Evolutionary conservation across 2,888 invertebrate genomes (phyloP).

Genomic region (Dicyrtomina minuta): DNA sequence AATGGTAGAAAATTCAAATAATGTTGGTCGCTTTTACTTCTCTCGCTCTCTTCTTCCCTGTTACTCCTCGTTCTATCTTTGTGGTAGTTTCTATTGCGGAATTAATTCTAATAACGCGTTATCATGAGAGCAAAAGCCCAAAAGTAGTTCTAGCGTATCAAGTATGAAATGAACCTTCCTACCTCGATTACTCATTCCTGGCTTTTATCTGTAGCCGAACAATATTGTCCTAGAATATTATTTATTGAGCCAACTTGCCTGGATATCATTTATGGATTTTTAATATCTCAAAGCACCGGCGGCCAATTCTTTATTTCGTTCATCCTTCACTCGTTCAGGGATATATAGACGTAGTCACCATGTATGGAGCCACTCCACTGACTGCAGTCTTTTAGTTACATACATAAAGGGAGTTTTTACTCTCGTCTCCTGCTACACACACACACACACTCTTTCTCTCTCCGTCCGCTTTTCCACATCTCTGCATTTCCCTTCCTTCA

Average conservation of each 20-base stretch:
- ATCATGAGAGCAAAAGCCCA: conserved; percentile 10
- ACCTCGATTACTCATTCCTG: conserved; percentile 36
- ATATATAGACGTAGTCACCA: too few species aligned
- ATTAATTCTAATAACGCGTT: conserved; percentile 29
- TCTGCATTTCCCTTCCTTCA: conserved; percentile 6
- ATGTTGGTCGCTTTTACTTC: not conserved
- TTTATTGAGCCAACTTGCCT: conserved; percentile 36
- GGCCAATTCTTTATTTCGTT: conserved; percentile 31
- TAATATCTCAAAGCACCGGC: conserved; percentile 44
- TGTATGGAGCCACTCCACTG: too few species aligned
- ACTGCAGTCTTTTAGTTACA: too few species aligned
- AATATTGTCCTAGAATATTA: conserved; percentile 42
- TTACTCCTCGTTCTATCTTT: conserved; percentile 5
- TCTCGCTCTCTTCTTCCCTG: not conserved
- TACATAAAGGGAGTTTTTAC: too few species aligned
- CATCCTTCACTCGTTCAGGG: too few species aligned
- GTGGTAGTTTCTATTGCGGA: conserved; percentile 8
- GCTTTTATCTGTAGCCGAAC: conserved; percentile 35
- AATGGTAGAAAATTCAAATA: not conserved
- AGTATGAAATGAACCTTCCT: conserved; percentile 1
- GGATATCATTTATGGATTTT: conserved; percentile 44
- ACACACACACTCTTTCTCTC: not conserved
- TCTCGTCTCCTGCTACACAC: not conserved
- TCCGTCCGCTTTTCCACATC: conserved; percentile 4
- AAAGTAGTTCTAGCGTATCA: not conserved